Percentiles rank a stretch among this genome's conserved stretches.
Evolutionary conservation across 2,113 vertebrate genomes (phyloP).

Genomic region (Strix uralensis): DNA sequence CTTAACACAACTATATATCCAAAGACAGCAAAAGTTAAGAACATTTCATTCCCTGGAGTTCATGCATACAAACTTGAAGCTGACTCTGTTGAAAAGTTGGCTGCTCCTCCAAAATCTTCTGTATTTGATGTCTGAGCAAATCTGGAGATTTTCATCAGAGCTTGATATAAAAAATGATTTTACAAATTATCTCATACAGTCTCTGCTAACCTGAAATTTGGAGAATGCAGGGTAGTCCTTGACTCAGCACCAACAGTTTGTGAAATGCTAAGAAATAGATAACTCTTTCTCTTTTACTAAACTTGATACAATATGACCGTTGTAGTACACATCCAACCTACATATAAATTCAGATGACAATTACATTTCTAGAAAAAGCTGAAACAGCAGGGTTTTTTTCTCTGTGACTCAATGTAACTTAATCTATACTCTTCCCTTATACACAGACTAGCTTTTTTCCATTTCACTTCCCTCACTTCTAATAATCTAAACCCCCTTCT

Average conservation of each 20-base stretch:
- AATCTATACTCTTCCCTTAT: neutral
- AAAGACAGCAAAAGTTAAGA: neutral
- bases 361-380: neutral
- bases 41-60: neutral
- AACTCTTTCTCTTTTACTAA: neutral
- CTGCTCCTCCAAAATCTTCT: neutral
- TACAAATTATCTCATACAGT: neutral
- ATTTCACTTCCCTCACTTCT: neutral
- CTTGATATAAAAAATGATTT: neutral
- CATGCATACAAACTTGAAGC: neutral
- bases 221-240: neutral
- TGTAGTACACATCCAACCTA: accelerated
- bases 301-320: neutral
- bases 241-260: neutral
- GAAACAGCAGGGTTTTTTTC: neutral
- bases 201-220: neutral
- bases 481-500: neutral
- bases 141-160: neutral
- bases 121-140: neutral
- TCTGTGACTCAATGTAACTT: neutral
- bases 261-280: neutral
- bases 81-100: neutral
- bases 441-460: neutral
- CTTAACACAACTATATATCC: neutral
- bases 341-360: neutral